A percentile compares a stretch with the other conserved stretches of the same genome.
Evolutionary conservation across 2,797 vertebrate genomes (phyloP).

Genomic region (Cossypha dichroa): DNA sequence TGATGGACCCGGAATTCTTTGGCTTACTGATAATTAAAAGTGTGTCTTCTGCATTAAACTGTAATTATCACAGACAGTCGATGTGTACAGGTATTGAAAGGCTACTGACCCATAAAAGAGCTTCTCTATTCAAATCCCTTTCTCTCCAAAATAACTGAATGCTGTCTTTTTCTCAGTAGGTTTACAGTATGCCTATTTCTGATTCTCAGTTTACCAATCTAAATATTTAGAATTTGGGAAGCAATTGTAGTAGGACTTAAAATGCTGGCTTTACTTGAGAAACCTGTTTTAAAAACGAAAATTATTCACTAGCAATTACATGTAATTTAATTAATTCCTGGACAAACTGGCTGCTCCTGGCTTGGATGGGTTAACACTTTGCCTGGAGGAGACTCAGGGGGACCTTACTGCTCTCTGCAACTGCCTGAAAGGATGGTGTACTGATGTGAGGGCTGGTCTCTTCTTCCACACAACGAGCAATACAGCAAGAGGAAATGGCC

Average conservation of each 20-base stretch:
- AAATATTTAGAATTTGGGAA: background rate
- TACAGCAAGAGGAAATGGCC: background rate
- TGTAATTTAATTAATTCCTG: background rate
- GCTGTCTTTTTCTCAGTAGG: background rate
- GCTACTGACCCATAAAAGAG: background rate
- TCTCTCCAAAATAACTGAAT: background rate
- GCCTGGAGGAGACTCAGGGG: background rate
- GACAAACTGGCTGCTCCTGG: background rate
- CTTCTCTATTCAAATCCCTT: background rate
- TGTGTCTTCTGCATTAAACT: background rate
- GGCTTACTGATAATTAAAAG: background rate
- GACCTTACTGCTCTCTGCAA: background rate
- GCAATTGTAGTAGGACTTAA: background rate
- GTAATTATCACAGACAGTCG: background rate
- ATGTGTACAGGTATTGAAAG: background rate
- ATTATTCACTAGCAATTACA: background rate
- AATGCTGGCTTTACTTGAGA: background rate
- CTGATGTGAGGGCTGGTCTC: accelerated
- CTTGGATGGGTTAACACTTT: background rate
- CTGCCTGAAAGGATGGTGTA: background rate
- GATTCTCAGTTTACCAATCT: background rate
- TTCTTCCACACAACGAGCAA: background rate
- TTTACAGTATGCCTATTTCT: background rate
- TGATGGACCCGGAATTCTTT: background rate
- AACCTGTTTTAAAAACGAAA: background rate